Evolutionary conservation across 2,113 vertebrate genomes (phyloP).

Genomic region (Potamarius usumacintae): DNA sequence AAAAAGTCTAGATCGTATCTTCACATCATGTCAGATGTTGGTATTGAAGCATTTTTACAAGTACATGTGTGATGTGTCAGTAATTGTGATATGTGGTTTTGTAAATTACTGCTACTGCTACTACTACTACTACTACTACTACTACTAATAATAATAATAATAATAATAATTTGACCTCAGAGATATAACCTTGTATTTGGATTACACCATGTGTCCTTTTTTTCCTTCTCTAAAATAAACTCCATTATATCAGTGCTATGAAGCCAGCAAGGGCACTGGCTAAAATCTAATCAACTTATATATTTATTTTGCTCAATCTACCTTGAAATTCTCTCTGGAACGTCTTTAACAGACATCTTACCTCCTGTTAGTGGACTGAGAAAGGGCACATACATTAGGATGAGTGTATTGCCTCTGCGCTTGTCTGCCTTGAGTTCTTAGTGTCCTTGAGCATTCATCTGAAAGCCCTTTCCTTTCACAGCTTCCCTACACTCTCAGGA

Average conservation of each 20-base stretch:
- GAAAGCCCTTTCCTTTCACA: constrained; percentile 31
- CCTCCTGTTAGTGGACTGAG: constrained; percentile 1
- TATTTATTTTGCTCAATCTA: constrained; percentile 9
- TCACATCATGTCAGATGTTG: background rate
- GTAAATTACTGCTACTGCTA: too few relatives aligned
- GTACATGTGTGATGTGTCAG: background rate
- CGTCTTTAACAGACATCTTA: background rate
- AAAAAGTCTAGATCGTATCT: background rate
- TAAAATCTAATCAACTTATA: background rate
- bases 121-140: too few relatives aligned
- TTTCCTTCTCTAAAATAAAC: background rate
- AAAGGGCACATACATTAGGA: constrained; percentile 29
- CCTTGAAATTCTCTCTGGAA: background rate
- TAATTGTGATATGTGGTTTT: too few relatives aligned
- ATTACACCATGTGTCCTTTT: background rate
- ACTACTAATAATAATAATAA: too few relatives aligned
- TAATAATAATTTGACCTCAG: too few relatives aligned
- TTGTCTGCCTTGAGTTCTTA: constrained; percentile 10
- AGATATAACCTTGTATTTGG: too few relatives aligned
- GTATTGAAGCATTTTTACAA: background rate
- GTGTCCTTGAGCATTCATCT: constrained; percentile 31
- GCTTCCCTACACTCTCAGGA: background rate
- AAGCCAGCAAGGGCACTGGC: background rate
- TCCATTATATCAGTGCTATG: background rate
- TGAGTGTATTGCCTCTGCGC: background rate